A percentile compares a stretch with the other conserved stretches of the same genome.
phyloP scores from a whole-genome alignment of 23 tunicate species.

The Ciona savignyi region DNA sequence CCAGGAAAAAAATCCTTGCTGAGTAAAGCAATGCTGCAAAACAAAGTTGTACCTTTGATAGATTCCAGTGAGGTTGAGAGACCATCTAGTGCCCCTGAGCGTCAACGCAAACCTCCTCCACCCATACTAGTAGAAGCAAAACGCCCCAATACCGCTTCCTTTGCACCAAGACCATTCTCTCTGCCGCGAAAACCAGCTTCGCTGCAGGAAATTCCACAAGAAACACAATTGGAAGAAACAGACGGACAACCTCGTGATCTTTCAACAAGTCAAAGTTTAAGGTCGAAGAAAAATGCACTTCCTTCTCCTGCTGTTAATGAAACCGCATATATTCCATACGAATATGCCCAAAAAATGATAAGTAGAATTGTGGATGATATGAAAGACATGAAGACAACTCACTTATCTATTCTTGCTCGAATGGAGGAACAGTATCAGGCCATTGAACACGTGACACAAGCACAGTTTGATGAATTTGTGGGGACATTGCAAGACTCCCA shows the following conservation, averaged over 20 bases:
- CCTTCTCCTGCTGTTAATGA: constrained; percentile 32
- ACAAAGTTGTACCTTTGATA: neutral
- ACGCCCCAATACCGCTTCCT: neutral
- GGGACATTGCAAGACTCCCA: constrained; percentile 23
- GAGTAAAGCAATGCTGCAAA: neutral
- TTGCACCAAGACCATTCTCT: neutral
- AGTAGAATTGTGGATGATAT: constrained; percentile 70
- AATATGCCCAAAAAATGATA: constrained; percentile 68
- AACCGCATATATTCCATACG: constrained; percentile 89
- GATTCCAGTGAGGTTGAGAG: neutral
- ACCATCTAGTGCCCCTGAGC: neutral
- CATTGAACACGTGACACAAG: constrained; percentile 64
- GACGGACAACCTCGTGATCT: neutral
- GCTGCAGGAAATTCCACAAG: neutral
- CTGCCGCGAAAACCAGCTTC: neutral
- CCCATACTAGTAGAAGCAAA: neutral
- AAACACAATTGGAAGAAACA: neutral
- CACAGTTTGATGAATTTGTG: constrained; percentile 23
- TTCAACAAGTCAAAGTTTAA: neutral
- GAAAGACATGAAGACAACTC: constrained; percentile 65
- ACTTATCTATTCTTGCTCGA: constrained; percentile 33
- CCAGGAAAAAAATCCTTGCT: neutral
- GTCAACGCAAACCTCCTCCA: neutral
- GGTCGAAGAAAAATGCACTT: neutral
- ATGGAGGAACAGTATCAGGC: constrained; percentile 65